Evolutionary conservation across 2,888 invertebrate genomes (phyloP).

Genomic region (Anorthoa munda): DNA sequence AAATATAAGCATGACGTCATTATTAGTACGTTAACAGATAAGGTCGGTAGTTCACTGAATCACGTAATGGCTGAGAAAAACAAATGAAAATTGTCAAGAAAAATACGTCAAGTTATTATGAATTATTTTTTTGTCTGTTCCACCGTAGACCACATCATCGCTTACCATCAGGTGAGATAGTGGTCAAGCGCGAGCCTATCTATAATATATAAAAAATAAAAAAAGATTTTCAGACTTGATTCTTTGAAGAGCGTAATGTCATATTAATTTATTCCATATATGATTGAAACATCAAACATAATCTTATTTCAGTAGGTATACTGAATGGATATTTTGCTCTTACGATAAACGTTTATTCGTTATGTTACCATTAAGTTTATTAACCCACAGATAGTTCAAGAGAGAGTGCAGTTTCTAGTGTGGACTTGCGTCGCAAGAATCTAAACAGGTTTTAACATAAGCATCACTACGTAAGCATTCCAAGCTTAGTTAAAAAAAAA

Average conservation of each 20-base stretch:
- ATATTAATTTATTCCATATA: constrained; percentile 1
- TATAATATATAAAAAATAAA: no score
- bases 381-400: constrained; percentile 60
- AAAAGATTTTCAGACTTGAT: background rate
- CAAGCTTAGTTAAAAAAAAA: constrained; percentile 20
- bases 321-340: constrained; percentile 26
- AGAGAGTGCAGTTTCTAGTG: constrained; percentile 74
- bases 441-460: constrained; percentile 68
- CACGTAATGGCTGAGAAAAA: constrained; percentile 27
- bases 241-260: constrained; percentile 24
- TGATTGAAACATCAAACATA: constrained; percentile 13
- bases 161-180: no score
- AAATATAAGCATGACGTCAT: constrained; percentile 49
- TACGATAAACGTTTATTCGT: constrained; percentile 33
- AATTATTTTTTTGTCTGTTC: no score
- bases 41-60: constrained; percentile 43
- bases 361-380: constrained; percentile 63
- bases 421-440: constrained; percentile 62
- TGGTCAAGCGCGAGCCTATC: no score
- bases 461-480: constrained; percentile 36
- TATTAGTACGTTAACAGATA: constrained; percentile 39
- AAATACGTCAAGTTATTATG: background rate
- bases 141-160: no score
- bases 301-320: constrained; percentile 11
- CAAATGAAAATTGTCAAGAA: constrained; percentile 10